Conservation (phyloP, 2,797 vertebrate species). For the Platyrinchus mystaceus region DNA sequence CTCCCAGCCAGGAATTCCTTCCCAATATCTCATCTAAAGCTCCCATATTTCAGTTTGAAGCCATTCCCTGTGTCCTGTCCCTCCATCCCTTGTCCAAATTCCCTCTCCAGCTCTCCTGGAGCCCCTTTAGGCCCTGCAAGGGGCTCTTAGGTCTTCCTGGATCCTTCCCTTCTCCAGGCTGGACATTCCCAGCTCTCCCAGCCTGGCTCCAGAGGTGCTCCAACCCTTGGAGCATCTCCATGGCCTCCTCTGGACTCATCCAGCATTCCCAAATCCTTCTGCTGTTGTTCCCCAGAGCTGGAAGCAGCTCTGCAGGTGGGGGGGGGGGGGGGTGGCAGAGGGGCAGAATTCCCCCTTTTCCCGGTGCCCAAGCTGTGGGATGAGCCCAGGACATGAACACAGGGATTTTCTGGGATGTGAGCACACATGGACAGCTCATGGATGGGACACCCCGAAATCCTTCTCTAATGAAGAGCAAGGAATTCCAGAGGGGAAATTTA, state of each 20-base stretch:
- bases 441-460: not conserved
- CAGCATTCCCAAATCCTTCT: accelerated
- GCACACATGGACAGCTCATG: not conserved
- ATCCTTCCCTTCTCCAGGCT: not conserved
- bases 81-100: not conserved
- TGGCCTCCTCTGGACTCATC: accelerated
- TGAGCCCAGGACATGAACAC: not conserved
- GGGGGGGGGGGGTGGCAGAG: too few species aligned
- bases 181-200: not conserved
- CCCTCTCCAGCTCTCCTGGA: not conserved
- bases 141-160: accelerated
- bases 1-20: not conserved
- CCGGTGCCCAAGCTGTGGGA: not conserved
- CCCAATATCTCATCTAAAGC: not conserved
- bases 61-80: not conserved
- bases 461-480: not conserved
- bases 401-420: not conserved
- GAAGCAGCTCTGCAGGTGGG: not conserved
- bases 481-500: not conserved
- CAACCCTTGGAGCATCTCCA: accelerated
- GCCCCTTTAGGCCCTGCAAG: not conserved
- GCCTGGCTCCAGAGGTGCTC: not conserved
- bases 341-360: not conserved
- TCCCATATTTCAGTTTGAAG: not conserved
- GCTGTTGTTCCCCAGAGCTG: not conserved